A percentile compares a stretch with the other conserved stretches of the same genome.
Evolutionary conservation across 2,888 invertebrate species (phyloP).

Genomic region (Hypsopygia costalis): DNA sequence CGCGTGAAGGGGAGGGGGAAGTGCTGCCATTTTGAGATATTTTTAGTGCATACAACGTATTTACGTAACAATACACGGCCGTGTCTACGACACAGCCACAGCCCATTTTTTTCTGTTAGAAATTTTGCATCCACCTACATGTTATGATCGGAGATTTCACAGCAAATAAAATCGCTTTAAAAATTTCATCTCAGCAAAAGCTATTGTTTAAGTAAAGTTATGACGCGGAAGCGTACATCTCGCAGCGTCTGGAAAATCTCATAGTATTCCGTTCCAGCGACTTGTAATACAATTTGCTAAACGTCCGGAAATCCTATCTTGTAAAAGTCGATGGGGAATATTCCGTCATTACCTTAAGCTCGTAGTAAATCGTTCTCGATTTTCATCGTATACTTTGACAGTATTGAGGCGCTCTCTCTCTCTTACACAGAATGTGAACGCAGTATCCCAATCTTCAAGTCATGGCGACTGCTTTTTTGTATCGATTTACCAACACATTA

Average conservation of each 20-base stretch:
- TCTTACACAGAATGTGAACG: conserved; percentile 1
- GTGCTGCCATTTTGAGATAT: too few species aligned
- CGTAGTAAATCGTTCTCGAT: conserved; percentile 48
- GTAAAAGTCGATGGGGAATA: conserved; percentile 47
- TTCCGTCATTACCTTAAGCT: conserved; percentile 56
- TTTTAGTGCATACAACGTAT: too few species aligned
- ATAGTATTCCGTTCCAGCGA: conserved; percentile 4
- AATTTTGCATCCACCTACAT: too few species aligned
- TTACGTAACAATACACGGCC: too few species aligned
- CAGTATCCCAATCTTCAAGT: too few species aligned
- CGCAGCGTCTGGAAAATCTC: conserved; percentile 5
- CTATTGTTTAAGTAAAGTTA: conserved; percentile 9
- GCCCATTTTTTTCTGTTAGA: too few species aligned
- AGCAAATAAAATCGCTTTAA: too few species aligned
- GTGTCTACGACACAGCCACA: too few species aligned
- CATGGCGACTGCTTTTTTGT: too few species aligned
- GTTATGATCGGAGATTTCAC: too few species aligned
- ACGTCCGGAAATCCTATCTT: conserved; percentile 16
- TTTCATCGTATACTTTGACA: conserved; percentile 45
- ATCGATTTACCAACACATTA: too few species aligned
- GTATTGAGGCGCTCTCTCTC: conserved; percentile 27
- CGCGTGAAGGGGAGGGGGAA: too few species aligned
- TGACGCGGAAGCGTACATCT: conserved; percentile 1
- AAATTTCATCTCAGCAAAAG: not conserved
- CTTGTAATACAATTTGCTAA: conserved; percentile 21